Evolutionary conservation across 2,888 invertebrate species (phyloP).

Genomic region (Conomelus anceps): DNA sequence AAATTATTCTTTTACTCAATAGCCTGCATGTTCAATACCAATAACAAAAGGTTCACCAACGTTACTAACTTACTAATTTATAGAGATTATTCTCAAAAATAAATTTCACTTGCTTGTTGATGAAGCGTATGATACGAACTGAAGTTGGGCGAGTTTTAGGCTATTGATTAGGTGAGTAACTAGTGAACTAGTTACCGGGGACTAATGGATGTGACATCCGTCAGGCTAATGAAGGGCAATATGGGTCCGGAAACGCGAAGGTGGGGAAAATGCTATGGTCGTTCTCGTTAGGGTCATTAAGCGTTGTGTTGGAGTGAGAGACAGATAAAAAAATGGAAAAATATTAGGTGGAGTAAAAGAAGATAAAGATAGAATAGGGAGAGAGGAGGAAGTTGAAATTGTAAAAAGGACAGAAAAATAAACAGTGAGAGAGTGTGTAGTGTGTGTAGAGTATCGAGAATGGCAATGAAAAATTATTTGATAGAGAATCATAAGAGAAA

Average conservation of each 20-base stretch:
- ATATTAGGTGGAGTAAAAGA: constrained; percentile 16
- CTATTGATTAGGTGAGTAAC: background rate
- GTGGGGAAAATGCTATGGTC: background rate
- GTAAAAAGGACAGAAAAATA: background rate
- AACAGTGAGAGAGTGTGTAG: background rate
- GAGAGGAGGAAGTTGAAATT: background rate
- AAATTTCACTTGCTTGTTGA: background rate
- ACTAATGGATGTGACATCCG: background rate
- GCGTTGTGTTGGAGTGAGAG: background rate
- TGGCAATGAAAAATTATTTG: too few species aligned
- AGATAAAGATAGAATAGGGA: constrained; percentile 15
- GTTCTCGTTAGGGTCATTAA: background rate
- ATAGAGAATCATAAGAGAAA: background rate
- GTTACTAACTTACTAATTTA: background rate
- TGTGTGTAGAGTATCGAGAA: background rate
- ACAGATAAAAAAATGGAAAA: background rate
- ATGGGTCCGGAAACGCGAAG: constrained; percentile 15
- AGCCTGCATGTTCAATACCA: too few species aligned
- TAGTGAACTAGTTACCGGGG: background rate
- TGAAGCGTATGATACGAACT: background rate
- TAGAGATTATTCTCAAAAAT: background rate
- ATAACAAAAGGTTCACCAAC: too few species aligned
- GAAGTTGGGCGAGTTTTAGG: background rate
- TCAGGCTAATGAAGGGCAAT: background rate
- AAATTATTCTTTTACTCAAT: too few species aligned